phyloP scores from a whole-genome alignment of 2,113 vertebrate genomes.

The Atherinomorus stipes region DNA sequence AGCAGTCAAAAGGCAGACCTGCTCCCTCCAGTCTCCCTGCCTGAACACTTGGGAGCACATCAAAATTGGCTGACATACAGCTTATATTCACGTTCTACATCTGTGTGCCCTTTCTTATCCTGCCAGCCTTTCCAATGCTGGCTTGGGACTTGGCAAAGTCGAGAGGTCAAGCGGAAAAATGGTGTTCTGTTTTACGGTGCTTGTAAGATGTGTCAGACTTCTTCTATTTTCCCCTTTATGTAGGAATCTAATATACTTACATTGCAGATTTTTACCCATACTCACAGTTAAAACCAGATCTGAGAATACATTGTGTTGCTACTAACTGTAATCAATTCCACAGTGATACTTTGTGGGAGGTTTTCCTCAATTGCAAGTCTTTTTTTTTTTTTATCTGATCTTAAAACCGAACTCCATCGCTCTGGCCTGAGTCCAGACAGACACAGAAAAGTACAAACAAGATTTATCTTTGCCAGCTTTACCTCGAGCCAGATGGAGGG shows the following conservation, averaged over 20 bases:
- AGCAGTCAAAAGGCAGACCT: conserved; percentile 51
- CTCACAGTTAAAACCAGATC: conserved; percentile 36
- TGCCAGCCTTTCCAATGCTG: conserved; percentile 19
- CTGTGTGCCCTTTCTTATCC: conserved; percentile 41
- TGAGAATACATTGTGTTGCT: conserved; percentile 63
- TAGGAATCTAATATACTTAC: conserved; percentile 17
- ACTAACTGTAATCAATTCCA: conserved; percentile 67
- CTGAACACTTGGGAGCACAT: conserved; percentile 58
- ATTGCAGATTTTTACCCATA: conserved; percentile 8
- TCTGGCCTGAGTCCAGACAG: conserved; percentile 64
- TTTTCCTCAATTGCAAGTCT: conserved; percentile 63
- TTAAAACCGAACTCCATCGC: conserved; percentile 60
- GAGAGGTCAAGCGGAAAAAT: conserved; percentile 28
- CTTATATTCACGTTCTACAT: conserved; percentile 57
- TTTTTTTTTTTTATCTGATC: conserved; percentile 73
- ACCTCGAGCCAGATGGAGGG: conserved; percentile 69
- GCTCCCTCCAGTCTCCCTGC: conserved; percentile 29
- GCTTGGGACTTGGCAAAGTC: conserved; percentile 50
- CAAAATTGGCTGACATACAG: conserved; percentile 58
- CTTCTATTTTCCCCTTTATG: conserved; percentile 23
- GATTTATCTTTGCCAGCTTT: conserved; percentile 70
- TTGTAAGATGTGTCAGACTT: conserved; percentile 20
- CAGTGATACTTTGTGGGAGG: conserved; percentile 65
- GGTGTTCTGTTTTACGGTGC: conserved; percentile 36
- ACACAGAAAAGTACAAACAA: conserved; percentile 69